phyloP scores from a whole-genome alignment of 2,113 vertebrate genomes.

The Tricholaema leucomelas region DNA sequence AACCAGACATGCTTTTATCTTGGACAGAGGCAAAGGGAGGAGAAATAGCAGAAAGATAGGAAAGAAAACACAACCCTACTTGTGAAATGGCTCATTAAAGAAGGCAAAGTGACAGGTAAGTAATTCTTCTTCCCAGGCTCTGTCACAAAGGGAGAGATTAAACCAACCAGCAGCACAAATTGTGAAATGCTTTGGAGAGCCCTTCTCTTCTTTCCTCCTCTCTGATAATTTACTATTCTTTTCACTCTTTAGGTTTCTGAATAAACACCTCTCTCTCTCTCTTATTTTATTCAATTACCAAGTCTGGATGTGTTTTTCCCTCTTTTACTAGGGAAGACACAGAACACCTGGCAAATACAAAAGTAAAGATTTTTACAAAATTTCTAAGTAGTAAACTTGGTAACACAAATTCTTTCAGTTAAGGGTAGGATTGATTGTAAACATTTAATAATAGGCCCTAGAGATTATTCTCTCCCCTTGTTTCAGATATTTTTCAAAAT shows the following conservation, averaged over 20 bases:
- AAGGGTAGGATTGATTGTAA: background rate
- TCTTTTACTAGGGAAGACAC: background rate
- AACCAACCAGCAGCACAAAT: conserved; percentile 28
- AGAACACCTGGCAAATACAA: background rate
- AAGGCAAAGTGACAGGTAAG: conserved; percentile 58
- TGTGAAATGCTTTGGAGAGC: conserved; percentile 30
- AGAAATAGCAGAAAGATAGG: conserved; percentile 38
- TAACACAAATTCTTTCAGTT: background rate
- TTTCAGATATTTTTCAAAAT: background rate
- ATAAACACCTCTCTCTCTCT: background rate
- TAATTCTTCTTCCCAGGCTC: conserved; percentile 53
- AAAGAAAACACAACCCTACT: conserved; percentile 27
- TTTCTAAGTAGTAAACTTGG: background rate
- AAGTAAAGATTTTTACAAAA: background rate
- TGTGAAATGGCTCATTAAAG: conserved; percentile 57
- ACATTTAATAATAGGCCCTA: background rate
- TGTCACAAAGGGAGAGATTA: conserved; percentile 50
- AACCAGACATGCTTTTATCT: conserved; percentile 51
- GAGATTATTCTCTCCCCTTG: background rate
- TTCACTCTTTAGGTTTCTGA: background rate
- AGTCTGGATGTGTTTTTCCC: background rate
- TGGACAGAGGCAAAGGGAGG: conserved; percentile 55
- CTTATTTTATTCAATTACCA: background rate
- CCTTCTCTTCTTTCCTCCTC: background rate
- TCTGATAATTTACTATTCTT: conserved; percentile 1